phyloP scores from a whole-genome alignment of 1,140 invertebrate genomes.

The Doryteuthis pealeii region DNA sequence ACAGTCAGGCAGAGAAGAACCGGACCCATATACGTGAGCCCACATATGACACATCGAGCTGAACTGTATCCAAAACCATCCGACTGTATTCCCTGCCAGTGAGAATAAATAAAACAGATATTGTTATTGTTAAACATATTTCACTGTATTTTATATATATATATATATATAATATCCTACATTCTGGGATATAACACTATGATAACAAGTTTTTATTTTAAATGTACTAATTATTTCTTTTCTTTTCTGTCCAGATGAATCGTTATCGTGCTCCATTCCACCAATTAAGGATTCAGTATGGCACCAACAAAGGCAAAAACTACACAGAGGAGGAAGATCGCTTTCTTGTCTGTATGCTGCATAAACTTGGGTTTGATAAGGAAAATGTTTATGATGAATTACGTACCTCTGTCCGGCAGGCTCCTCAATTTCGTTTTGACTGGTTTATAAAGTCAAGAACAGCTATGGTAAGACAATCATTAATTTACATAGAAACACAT shows the following conservation, averaged over 20 bases:
- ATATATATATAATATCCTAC: too few species aligned
- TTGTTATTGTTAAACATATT: too few species aligned
- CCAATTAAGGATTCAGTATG: constrained; percentile 95
- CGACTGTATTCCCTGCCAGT: too few species aligned
- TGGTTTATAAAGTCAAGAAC: constrained; percentile 99
- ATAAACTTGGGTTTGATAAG: constrained; percentile 97
- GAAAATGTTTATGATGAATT: constrained; percentile 99
- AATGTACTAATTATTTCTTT: neutral
- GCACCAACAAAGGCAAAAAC: constrained; percentile 94
- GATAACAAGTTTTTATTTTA: neutral
- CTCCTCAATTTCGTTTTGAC: constrained; percentile 97
- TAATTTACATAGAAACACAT: too few species aligned
- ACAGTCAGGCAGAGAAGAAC: too few species aligned
- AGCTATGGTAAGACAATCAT: constrained; percentile 77
- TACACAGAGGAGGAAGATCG: constrained; percentile 99
- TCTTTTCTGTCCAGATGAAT: constrained; percentile 71
- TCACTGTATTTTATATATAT: too few species aligned
- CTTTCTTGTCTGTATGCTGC: constrained; percentile 97
- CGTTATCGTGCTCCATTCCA: constrained; percentile 97
- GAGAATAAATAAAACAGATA: too few species aligned
- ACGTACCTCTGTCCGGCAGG: constrained; percentile 84
- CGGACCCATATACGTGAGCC: too few species aligned
- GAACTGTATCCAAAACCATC: too few species aligned
- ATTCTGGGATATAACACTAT: too few species aligned
- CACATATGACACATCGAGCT: too few species aligned